Evolutionary conservation across 2,113 vertebrate genomes (phyloP), one percentile per base, ranked within the genome.

Genomic region (Pseudorectes ferrugineus): DNA sequence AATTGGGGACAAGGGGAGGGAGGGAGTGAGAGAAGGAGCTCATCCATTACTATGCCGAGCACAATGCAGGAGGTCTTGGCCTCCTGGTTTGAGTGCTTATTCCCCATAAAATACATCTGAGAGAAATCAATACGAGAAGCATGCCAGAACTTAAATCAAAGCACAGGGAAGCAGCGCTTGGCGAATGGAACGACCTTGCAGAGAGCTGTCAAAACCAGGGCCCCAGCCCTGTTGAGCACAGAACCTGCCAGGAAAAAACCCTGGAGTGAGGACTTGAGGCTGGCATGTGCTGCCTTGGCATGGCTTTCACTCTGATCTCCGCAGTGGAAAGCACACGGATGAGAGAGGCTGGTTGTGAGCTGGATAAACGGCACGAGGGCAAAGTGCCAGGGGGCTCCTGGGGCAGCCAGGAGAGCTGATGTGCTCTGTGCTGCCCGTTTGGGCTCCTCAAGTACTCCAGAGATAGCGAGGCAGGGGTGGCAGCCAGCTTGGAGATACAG

Each of bases 71-170:
- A 94, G 93, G 88, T 95, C 94, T 82, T 89, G 94, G 93, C 96
- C 95, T 95, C 92, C 92, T 91, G 86, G 90, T 95, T 92, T 96
- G 92, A 95, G 94, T 95, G 96, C 94, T 96, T 95, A 96, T 94
- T 97, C 96, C 94, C 92, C 92, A 95, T 97, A 97, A 97, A 97
- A 97, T 59, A 96, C 87, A 88, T 88, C 92, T 94, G 88, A 94
- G 77, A 72, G 92, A 95, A 96, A 97, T 97, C 96, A 96, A 97
- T 96, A 96, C 78, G 36, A 94, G 94, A 94, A 85, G 90, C 96
- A 89, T 42, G 94, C 93, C 88, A 95, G 96, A 93, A 92, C 95
- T 93, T 94, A 96, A 97, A 97, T 96, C 86, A 92, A 81, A 92
- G 73, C 9, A 2, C 77, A 29, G 70, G 83, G 93, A 96, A 97